phyloP scores from a whole-genome alignment of 2,888 invertebrate species.

The Seira sanloemensis region DNA sequence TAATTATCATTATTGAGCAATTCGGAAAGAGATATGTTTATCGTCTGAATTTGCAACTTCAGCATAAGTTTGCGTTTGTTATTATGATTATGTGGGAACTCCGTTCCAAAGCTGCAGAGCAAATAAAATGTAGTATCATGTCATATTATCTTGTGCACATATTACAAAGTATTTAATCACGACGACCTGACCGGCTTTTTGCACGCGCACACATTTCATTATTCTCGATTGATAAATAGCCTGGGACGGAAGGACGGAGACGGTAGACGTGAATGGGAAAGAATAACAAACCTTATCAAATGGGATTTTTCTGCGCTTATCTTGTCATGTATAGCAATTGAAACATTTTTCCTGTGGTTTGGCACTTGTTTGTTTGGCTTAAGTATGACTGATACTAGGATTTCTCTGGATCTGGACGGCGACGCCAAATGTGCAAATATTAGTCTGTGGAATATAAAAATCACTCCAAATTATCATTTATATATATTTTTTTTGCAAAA shows the following conservation, averaged over 20 bases:
- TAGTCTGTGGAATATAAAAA: slow-evolving; percentile 45
- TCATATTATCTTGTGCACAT: neutral
- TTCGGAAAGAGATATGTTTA: neutral
- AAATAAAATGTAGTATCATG: neutral
- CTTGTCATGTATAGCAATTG: slow-evolving; percentile 31
- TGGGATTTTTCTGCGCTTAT: slow-evolving; percentile 1
- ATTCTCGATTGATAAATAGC: neutral
- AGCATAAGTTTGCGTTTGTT: neutral
- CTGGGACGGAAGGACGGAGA: slow-evolving; percentile 7
- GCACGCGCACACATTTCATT: neutral
- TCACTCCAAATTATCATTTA: slow-evolving; percentile 25
- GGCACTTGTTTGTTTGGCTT: neutral
- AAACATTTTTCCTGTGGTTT: slow-evolving; percentile 39
- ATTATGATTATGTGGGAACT: slow-evolving; percentile 6
- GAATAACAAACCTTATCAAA: slow-evolving; percentile 39
- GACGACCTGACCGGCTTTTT: slow-evolving; percentile 39
- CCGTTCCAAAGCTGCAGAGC: neutral
- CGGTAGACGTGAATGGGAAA: slow-evolving; percentile 1
- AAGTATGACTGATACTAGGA: slow-evolving; percentile 38
- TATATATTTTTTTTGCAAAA: neutral
- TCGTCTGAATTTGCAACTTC: slow-evolving; percentile 6
- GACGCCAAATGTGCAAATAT: slow-evolving; percentile 62
- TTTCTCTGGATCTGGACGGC: slow-evolving; percentile 18
- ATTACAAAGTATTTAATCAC: neutral
- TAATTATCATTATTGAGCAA: neutral